Evolutionary conservation across 2,113 vertebrate species (phyloP), one percentile per base, ranked within the genome.

Genomic region (Tetraodon nigroviridis): DNA sequence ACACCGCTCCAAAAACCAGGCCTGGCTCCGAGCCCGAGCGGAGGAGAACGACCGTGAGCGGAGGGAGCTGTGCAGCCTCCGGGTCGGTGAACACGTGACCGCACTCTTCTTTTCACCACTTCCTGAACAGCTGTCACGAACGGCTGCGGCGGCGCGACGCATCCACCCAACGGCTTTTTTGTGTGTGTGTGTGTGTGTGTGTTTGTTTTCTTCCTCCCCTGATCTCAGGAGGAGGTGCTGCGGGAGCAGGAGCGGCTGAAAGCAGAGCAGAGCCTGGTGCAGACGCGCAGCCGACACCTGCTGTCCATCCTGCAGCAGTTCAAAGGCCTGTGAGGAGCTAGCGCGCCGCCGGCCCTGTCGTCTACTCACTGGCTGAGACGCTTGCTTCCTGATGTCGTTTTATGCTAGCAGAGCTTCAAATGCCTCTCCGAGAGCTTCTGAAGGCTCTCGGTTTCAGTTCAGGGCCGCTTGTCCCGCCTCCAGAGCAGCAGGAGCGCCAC

Each of bases 231-330:
- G 49, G 81, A 90, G 54, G 78, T 90, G 78, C 48, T 89, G 58
- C 61, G 55, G n/a, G 72, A 89, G 61, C 86, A 92, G 73, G 81
- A 91, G 66, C 79, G 65, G 58, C 73, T 92, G 56, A 90, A 89
- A 77, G 89, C 91, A 70, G 90, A 93, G 70, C 86, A 92, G 54
- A 81, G 71, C 82, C 86, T 51, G 27, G 24, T 92, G 86, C 88
- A 92, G 83, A 90, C 91, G 73, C 80, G 53, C 69, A 89, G 84
- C 56, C 84, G 92, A 62, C 90, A 93, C 66, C 88, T 92, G 37
- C 86, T 92, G 73, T 91, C 91, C 61, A 87, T 94, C 87, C 92
- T 93, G 90, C 89, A 93, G 71, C 90, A 91, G 84, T 91, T 93
- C 78, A 93, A 92, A 89, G 90, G 90, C 82, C 93, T 94, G 92